Base-by-base conservation (phyloP, 2,888 invertebrate genomes). In the Brenthis daphne region DNA sequence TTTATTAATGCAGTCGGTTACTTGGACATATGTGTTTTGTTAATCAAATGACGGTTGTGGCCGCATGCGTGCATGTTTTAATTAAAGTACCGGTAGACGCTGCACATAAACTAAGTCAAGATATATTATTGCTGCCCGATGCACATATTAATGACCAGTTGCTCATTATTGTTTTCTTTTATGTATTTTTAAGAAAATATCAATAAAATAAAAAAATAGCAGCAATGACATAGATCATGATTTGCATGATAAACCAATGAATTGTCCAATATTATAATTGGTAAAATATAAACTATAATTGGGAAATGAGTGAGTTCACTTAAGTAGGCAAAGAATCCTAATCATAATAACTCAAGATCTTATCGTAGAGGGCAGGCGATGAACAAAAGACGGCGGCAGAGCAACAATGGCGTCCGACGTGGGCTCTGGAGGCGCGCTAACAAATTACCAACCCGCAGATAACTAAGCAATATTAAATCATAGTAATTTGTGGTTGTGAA, bases 391-490 rank as follows among this genome's bases (percentile, higher is more conserved):
- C 89, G 85, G 78, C 79, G 81, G 79, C 82, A 85, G 85, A 48
- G 72, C 86, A 90, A 92, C 92, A 92, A 92, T 90, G 89, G 90
- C 87, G 87, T 84, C 86, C 88, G 81, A 81, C 87, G 83, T 82
- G 87, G 85, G 81, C 75, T 83, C 82, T 81, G 80, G 86, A 86
- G 84, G 82, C 85, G 85, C 86, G 85, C 89, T 89, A 90, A 92
- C 92, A 92, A 92, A 92, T 92, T 91, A 90, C 89, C 87, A 84
- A 77, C 88, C 87, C 88, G 79, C 88, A 91, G 92, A 92, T 92
- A 92, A 91, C 91, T 92, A 90, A 89, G 90, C 90, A 90, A 91
- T 92, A 92, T 92, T 92, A 92, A 92, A 92, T 92, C 92, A 91
- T 90, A 91, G 89, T 90, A 92, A 92, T 92, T 92, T 92, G 90